Evolutionary conservation across 2,113 vertebrate species (phyloP).

Genomic region (Peucedramus taeniatus): DNA sequence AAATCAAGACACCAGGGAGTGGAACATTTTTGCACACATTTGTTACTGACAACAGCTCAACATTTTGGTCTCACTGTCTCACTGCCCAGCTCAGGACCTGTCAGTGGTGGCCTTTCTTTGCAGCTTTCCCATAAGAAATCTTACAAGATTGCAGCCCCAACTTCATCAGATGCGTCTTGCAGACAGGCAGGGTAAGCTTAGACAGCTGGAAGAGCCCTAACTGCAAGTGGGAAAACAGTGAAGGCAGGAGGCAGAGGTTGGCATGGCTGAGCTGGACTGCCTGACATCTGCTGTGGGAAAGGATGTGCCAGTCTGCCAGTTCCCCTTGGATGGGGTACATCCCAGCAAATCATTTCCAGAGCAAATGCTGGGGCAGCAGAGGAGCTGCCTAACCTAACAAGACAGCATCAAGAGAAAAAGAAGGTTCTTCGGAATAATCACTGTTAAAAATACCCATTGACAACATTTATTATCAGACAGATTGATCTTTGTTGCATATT

Average conservation of each 20-base stretch:
- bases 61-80: neutral
- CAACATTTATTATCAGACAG: neutral
- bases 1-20: neutral
- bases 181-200: neutral
- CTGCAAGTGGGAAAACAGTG: neutral
- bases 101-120: neutral
- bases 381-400: fast-evolving
- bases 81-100: neutral
- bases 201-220: neutral
- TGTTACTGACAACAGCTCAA: neutral
- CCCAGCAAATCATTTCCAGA: neutral
- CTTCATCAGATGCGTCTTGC: neutral
- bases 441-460: neutral
- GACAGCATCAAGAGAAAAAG: neutral
- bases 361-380: neutral
- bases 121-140: neutral
- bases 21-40: neutral
- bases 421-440: neutral
- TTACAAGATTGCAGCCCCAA: neutral
- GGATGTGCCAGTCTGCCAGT: neutral
- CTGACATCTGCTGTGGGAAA: neutral
- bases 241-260: neutral
- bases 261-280: neutral
- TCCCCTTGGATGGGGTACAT: fast-evolving
- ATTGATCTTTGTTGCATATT: neutral